A percentile compares a stretch with the other conserved stretches of the same genome.
These are phyloP conservation scores for Acanthacorydalis orientalis DNA, from an alignment of 2,888 invertebrate genomes.

Conservation along the genomic window DNA sequence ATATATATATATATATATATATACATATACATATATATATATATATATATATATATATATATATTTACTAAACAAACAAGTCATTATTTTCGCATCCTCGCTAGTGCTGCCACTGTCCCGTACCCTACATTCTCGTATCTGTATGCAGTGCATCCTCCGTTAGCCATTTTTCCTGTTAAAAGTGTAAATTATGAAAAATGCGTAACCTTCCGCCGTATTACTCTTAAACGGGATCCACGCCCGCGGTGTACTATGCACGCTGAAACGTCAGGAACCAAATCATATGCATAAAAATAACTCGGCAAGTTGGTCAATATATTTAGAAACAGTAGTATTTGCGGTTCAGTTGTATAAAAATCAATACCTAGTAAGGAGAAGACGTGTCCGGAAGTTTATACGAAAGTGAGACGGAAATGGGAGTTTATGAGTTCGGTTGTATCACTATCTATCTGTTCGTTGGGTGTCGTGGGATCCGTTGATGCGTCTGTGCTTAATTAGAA, in stretches of 20 bases:
- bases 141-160: background rate
- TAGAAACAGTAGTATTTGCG: conserved; percentile 16
- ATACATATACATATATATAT: too few species aligned
- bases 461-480: too few species aligned
- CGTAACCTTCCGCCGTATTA: conserved; percentile 18
- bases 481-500: too few species aligned
- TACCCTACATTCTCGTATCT: background rate
- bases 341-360: conserved; percentile 21
- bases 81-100: too few species aligned
- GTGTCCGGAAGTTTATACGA: conserved; percentile 8
- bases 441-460: background rate
- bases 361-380: conserved; percentile 13
- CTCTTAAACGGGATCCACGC: conserved; percentile 17
- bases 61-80: too few species aligned
- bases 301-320: conserved; percentile 8
- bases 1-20: too few species aligned
- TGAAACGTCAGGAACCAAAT: conserved; percentile 9
- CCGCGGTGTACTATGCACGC: conserved; percentile 13
- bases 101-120: too few species aligned
- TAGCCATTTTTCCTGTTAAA: conserved; percentile 1
- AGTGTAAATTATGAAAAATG: conserved; percentile 19
- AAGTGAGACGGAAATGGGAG: background rate
- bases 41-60: too few species aligned
- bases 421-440: background rate
- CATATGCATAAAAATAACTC: background rate